Conservation (phyloP, 2,113 vertebrate genomes). For the Equus quagga region DNA sequence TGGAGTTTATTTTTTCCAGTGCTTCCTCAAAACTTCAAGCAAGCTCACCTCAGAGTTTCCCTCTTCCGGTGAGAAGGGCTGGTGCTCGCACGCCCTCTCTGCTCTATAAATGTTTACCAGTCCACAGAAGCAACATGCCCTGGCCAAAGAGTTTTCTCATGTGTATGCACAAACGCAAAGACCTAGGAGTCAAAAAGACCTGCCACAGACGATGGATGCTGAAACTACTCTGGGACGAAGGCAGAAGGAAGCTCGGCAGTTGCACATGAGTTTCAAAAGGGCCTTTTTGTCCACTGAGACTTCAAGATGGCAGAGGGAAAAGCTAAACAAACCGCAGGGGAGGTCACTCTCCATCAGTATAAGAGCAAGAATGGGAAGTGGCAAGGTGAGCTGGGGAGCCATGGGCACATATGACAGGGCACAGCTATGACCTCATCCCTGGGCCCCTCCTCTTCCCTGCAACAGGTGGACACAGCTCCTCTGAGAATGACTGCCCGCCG, state of each 20-base stretch:
- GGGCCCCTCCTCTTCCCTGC: not conserved
- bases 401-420: accelerated
- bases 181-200: not conserved
- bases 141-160: not conserved
- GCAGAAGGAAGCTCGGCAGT: not conserved
- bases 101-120: not conserved
- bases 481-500: not conserved
- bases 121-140: not conserved
- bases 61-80: not conserved
- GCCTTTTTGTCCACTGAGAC: not conserved
- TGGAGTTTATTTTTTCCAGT: not conserved
- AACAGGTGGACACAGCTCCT: not conserved
- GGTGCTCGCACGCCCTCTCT: not conserved
- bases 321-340: not conserved
- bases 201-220: not conserved
- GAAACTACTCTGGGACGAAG: not conserved
- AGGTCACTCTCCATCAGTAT: not conserved
- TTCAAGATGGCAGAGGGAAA: not conserved
- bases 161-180: slow-evolving; percentile 10
- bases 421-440: not conserved
- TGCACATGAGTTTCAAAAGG: not conserved
- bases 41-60: not conserved
- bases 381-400: not conserved
- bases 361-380: not conserved
- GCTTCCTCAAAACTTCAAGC: not conserved